Percentiles rank a stretch among this genome's conserved stretches.
Evolutionary conservation across 2,797 vertebrate genomes (phyloP).

Genomic region (Etheostoma perlongum): DNA sequence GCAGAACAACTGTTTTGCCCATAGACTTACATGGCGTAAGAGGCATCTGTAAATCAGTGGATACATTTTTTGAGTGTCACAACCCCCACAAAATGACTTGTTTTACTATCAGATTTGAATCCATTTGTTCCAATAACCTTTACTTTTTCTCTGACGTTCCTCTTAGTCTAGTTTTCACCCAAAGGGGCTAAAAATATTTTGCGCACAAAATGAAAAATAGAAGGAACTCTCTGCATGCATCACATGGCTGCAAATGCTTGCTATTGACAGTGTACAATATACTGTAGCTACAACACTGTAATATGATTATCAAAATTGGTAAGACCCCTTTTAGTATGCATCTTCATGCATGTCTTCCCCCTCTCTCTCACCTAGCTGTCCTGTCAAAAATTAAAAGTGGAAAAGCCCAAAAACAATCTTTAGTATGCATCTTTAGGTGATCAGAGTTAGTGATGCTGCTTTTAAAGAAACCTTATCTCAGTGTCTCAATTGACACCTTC

Average conservation of each 20-base stretch:
- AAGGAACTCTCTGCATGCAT: background rate
- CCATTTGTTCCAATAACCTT: too few relatives aligned
- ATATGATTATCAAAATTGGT: background rate
- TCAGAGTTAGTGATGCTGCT: background rate
- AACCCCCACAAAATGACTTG: too few relatives aligned
- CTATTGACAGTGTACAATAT: background rate
- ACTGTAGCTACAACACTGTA: background rate
- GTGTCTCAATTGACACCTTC: conserved; percentile 1
- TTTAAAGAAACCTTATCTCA: conserved; percentile 5
- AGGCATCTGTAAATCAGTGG: too few relatives aligned
- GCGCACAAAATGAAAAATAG: background rate
- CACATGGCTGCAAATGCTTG: background rate
- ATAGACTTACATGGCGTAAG: too few relatives aligned
- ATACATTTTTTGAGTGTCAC: too few relatives aligned
- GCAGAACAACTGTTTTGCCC: too few relatives aligned
- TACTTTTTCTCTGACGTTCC: background rate
- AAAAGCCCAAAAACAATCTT: too few relatives aligned
- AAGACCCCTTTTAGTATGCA: background rate
- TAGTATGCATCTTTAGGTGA: background rate
- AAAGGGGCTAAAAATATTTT: background rate
- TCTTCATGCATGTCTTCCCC: too few relatives aligned
- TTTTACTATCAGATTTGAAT: too few relatives aligned
- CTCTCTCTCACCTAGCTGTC: too few relatives aligned
- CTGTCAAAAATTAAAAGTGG: too few relatives aligned
- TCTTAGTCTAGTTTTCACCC: background rate